phyloP scores from a whole-genome alignment of 2,113 vertebrate genomes.

The Coryphaenoides rupestris region DNA sequence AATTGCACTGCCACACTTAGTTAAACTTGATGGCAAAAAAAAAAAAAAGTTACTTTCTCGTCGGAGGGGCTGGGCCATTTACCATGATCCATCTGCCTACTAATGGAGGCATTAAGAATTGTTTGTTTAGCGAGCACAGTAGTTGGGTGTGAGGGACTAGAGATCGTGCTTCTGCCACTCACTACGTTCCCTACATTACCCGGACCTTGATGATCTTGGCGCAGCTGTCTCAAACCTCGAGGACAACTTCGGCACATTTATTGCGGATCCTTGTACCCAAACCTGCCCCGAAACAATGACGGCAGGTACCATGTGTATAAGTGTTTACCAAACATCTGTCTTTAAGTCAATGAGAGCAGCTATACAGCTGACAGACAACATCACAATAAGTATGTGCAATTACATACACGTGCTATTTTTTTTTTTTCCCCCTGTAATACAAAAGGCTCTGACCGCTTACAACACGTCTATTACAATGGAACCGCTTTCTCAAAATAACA shows the following conservation, averaged over 20 bases:
- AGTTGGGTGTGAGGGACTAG: background rate
- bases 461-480: slow-evolving; percentile 20
- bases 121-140: background rate
- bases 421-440: no score
- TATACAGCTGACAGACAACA: no score
- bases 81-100: no score
- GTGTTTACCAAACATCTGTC: no score
- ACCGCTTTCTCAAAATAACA: slow-evolving; percentile 75
- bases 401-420: no score
- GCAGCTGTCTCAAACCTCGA: slow-evolving; percentile 81
- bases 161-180: slow-evolving; percentile 29
- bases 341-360: no score
- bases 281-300: slow-evolving; percentile 72
- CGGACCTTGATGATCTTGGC: slow-evolving; percentile 89
- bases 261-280: slow-evolving; percentile 89
- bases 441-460: slow-evolving; percentile 65
- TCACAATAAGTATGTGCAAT: no score
- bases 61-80: no score
- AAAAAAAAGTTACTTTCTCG: no score
- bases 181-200: slow-evolving; percentile 81
- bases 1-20: no score
- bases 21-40: no score
- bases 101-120: background rate
- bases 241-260: slow-evolving; percentile 78
- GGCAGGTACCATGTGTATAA: background rate